Evolutionary conservation across 2,113 vertebrate genomes (phyloP), one percentile per base, ranked within the genome.

Genomic region (Actinemys pallida): DNA sequence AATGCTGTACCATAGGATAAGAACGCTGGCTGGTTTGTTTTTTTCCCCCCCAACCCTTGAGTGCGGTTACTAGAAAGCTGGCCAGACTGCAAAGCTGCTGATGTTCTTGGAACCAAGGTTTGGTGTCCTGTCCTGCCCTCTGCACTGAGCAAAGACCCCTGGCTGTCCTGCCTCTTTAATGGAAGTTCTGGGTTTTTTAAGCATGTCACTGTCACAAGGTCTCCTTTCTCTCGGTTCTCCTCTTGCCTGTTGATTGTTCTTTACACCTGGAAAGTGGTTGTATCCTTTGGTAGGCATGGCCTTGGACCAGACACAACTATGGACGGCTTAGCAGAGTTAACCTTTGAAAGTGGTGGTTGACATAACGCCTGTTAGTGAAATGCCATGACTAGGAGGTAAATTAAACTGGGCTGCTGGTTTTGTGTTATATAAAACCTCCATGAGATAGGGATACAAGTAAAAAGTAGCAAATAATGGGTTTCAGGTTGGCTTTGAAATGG

Each of bases 381-480:
- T 1, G 3, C 0, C 1, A 42, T 49, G 65, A 4, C 4, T 1
- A 1, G 52, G 13, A 47, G 57, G 1, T 27, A 27, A n/a, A 2
- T 2, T 27, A 3, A 35, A 47, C 56, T 25, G 35, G 19, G 45
- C 90, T 47, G 50, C 35, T 1, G 39, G 22, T 69, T 72, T 56
- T 6, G 6, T 35, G 2, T 35, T 1, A 0, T 19, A 14, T 4
- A 1, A 56, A 24, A 78, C 8, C 31, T 27, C 75, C 17, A 2
- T 0, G 1, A 25, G 82, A 35, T 0, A 2, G 52, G n/a, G 42
- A 22, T 17, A 6, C 45, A 49, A 27, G 53, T 4, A 1, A 16
- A 25, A 76, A 27, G 42, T 17, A 1, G 1, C 79, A 4, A 3
- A 0, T 42, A 10, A 9, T 16, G 54, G 47, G 52, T 20, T 52